These are phyloP conservation scores for Antechinus stuartii DNA, from an alignment of 2,113 vertebrate species.

Conservation along the genomic window DNA sequence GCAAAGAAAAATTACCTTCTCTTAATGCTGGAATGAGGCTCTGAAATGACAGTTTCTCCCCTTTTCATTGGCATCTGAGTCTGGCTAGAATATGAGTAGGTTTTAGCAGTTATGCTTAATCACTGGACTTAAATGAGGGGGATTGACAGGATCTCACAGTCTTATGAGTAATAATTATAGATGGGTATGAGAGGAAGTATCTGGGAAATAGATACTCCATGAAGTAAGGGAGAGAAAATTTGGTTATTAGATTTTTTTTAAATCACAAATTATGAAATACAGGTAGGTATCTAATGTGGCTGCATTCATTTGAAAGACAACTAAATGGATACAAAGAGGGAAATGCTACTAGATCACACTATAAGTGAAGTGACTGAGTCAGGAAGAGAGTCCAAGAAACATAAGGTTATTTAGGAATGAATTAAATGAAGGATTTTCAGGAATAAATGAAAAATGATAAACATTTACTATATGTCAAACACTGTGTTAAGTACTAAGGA, in stretches of 20 bases:
- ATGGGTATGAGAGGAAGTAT: not conserved
- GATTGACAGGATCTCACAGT: not conserved
- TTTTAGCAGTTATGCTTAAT: not conserved
- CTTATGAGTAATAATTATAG: not conserved
- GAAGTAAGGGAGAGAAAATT: not conserved
- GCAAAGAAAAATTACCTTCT: not conserved
- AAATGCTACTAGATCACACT: not conserved
- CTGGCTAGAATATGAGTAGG: slow-evolving; percentile 1
- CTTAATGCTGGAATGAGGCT: slow-evolving; percentile 21
- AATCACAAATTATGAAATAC: not conserved
- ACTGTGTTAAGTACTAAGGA: not conserved
- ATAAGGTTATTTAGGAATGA: not conserved
- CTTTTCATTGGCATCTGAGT: slow-evolving; percentile 29
- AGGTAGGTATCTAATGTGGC: slow-evolving; percentile 37
- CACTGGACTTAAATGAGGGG: not conserved
- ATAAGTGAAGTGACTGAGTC: not conserved
- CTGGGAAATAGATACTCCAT: not conserved
- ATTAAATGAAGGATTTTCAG: not conserved
- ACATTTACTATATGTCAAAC: not conserved
- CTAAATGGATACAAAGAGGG: slow-evolving; percentile 27
- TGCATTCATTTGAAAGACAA: slow-evolving; percentile 43
- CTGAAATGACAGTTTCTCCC: not conserved
- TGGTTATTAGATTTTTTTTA: not conserved
- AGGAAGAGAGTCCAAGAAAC: slow-evolving; percentile 30
- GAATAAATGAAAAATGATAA: not conserved